Conservation (phyloP, 2,113 vertebrate genomes). For the Rhinoderma darwinii region DNA sequence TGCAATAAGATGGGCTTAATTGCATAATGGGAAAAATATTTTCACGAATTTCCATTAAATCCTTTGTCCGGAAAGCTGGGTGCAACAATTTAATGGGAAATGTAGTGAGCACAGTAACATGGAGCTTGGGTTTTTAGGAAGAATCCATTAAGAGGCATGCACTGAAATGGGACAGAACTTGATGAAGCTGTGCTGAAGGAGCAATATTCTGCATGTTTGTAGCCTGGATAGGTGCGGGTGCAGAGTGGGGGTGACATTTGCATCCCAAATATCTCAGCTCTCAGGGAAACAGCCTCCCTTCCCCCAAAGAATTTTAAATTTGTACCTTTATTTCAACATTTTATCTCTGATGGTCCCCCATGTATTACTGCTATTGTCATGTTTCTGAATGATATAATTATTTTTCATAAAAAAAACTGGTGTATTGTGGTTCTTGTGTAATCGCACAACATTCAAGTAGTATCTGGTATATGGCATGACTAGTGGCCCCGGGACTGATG, state of each 20-base stretch:
- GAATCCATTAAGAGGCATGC: neutral
- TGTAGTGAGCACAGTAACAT: conserved; percentile 1
- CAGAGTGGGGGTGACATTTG: conserved; percentile 24
- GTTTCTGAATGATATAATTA: conserved; percentile 57
- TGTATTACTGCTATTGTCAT: conserved; percentile 53
- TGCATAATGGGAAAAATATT: conserved; percentile 16
- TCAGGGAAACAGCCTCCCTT: conserved; percentile 58
- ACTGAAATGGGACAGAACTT: conserved; percentile 20
- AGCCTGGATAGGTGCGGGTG: conserved; percentile 45
- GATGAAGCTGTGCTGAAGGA: conserved; percentile 34
- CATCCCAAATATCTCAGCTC: conserved; percentile 53
- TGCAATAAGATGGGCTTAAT: neutral
- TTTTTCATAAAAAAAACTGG: conserved; percentile 51
- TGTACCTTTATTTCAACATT: conserved; percentile 56
- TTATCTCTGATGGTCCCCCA: conserved; percentile 49
- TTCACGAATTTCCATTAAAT: conserved; percentile 5
- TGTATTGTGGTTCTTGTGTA: conserved; percentile 17
- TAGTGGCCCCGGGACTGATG: no score
- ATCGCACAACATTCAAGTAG: neutral
- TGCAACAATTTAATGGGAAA: conserved; percentile 43
- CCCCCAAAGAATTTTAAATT: conserved; percentile 58
- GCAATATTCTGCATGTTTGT: conserved; percentile 51
- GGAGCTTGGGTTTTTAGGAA: neutral
- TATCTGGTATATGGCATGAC: no score
- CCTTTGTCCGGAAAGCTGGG: conserved; percentile 11